Percentiles rank a stretch among this genome's conserved stretches.
phyloP scores from a whole-genome alignment of 2,888 invertebrate species.

The Thymelicus sylvestris region DNA sequence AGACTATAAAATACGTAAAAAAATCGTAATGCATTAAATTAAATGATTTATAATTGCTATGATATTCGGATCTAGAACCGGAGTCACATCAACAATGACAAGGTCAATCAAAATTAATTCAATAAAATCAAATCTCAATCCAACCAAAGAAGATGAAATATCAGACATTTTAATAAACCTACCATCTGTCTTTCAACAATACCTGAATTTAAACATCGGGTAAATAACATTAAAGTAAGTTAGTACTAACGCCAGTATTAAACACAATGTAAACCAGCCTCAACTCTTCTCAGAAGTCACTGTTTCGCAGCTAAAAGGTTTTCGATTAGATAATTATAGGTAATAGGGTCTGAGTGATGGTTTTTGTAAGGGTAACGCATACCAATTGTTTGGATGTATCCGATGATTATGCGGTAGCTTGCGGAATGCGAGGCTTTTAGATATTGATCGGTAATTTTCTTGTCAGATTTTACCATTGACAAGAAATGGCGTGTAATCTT shows the following conservation, averaged over 20 bases:
- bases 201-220: not conserved
- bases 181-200: not conserved
- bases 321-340: slow-evolving; percentile 82
- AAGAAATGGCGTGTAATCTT: slow-evolving; percentile 24
- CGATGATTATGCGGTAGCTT: slow-evolving; percentile 73
- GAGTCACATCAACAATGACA: too few species aligned
- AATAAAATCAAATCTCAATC: too few species aligned
- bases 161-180: too few species aligned
- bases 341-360: slow-evolving; percentile 65
- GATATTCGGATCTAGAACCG: too few species aligned
- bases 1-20: too few species aligned
- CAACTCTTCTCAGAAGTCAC: slow-evolving; percentile 75
- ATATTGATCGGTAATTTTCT: slow-evolving; percentile 62
- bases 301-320: slow-evolving; percentile 79
- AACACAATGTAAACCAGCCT: slow-evolving; percentile 3
- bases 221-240: not conserved
- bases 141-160: too few species aligned
- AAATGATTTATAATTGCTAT: too few species aligned
- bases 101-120: too few species aligned
- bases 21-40: too few species aligned
- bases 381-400: slow-evolving; percentile 61
- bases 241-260: slow-evolving; percentile 20
- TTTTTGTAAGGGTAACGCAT: slow-evolving; percentile 56
- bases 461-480: slow-evolving; percentile 54
- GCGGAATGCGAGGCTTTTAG: slow-evolving; percentile 51